Evolutionary conservation across 1,140 invertebrate species (phyloP).

Genomic region (Drosophila varians): DNA sequence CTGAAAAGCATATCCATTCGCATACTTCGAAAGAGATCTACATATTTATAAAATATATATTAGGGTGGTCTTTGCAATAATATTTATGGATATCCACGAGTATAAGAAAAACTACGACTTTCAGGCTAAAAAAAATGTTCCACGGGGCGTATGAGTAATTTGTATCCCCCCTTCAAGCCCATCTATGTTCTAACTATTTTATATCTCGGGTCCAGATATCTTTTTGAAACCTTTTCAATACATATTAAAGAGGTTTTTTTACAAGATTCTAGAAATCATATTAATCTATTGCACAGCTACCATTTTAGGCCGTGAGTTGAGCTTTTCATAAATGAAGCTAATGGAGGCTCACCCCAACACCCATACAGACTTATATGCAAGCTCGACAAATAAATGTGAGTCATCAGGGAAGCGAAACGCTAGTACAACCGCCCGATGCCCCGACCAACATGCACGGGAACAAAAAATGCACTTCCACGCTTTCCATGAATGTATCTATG

Average conservation of each 20-base stretch:
- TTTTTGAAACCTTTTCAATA: too few species aligned
- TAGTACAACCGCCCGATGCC: slow-evolving; percentile 43
- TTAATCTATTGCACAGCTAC: too few species aligned
- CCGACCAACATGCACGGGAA: slow-evolving; percentile 24
- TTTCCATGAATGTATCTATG: slow-evolving; percentile 37
- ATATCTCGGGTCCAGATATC: too few species aligned
- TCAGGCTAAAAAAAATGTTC: too few species aligned
- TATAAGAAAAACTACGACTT: too few species aligned
- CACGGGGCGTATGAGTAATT: not conserved
- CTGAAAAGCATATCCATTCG: slow-evolving; percentile 14
- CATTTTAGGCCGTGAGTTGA: not conserved
- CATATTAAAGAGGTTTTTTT: too few species aligned
- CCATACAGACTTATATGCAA: slow-evolving; percentile 7
- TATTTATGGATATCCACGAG: not conserved
- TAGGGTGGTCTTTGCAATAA: not conserved
- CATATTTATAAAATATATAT: slow-evolving; percentile 15
- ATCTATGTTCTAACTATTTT: too few species aligned
- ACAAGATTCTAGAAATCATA: too few species aligned
- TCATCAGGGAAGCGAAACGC: slow-evolving; percentile 44
- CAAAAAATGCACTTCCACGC: slow-evolving; percentile 45
- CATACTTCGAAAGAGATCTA: slow-evolving; percentile 10
- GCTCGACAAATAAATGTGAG: slow-evolving; percentile 43
- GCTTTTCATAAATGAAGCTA: too few species aligned
- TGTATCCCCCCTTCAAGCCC: too few species aligned
- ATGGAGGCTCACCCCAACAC: not conserved